Evolutionary conservation across 1,140 invertebrate species (phyloP).

Genomic region (Cydia pomonella): DNA sequence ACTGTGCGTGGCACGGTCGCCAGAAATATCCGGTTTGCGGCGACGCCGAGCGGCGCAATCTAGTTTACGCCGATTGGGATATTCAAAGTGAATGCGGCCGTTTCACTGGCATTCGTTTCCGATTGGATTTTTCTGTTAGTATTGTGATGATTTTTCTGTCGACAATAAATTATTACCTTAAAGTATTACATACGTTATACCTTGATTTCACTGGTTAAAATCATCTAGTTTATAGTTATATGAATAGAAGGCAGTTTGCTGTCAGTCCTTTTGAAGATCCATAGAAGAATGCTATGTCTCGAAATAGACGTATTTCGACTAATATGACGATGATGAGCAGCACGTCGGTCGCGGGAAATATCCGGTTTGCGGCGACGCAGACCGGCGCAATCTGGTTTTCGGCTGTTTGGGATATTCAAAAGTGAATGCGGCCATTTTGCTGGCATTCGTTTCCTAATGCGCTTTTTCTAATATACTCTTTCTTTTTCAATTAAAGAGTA

Average conservation of each 20-base stretch:
- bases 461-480: too few species aligned
- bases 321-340: too few species aligned
- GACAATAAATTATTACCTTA: too few species aligned
- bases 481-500: too few species aligned
- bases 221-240: too few species aligned
- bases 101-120: conserved; percentile 7
- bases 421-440: conserved; percentile 10
- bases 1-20: neutral
- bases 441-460: neutral
- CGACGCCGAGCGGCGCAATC: neutral
- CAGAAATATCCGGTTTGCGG: conserved; percentile 16
- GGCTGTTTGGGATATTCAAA: conserved; percentile 5
- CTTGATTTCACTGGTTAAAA: too few species aligned
- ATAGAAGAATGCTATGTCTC: too few species aligned
- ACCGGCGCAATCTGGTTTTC: neutral
- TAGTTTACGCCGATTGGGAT: conserved; percentile 7
- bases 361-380: neutral
- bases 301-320: too few species aligned
- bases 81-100: conserved; percentile 16
- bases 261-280: too few species aligned
- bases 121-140: neutral
- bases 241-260: too few species aligned
- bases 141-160: too few species aligned
- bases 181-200: too few species aligned
- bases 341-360: neutral